phyloP scores from a whole-genome alignment of 2,113 vertebrate species.

The Spermophilus dauricus region DNA sequence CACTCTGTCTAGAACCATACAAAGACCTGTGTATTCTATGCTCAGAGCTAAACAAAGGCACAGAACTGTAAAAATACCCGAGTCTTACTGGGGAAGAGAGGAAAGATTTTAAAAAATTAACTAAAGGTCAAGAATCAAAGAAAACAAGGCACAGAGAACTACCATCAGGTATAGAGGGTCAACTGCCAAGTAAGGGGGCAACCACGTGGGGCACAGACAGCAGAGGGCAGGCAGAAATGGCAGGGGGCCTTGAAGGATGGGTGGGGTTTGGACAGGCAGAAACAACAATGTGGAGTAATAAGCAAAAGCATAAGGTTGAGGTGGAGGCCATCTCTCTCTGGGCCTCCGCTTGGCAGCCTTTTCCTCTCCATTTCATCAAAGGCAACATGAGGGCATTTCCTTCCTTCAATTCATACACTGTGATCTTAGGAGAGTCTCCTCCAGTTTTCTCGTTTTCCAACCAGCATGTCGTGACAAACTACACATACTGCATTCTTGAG shows the following conservation, averaged over 20 bases:
- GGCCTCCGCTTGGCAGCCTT: neutral
- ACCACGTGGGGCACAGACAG: rapidly evolving
- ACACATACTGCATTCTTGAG: neutral
- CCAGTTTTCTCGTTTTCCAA: neutral
- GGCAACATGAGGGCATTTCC: neutral
- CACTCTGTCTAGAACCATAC: neutral
- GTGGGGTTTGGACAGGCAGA: neutral
- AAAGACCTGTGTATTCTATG: neutral
- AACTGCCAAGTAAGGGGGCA: neutral
- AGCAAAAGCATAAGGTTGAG: neutral
- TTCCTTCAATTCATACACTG: rapidly evolving
- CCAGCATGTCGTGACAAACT: conserved; percentile 34
- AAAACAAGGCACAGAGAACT: neutral
- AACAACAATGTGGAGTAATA: rapidly evolving
- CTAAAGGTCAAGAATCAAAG: neutral
- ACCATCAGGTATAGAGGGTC: rapidly evolving
- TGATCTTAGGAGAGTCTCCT: neutral
- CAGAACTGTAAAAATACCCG: neutral
- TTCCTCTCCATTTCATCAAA: neutral
- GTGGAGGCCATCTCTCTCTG: neutral
- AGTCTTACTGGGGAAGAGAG: neutral
- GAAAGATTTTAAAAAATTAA: neutral
- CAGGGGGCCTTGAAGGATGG: rapidly evolving
- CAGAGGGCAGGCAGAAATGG: neutral
- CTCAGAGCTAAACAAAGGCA: neutral